These are phyloP conservation scores for Sminthurides aquaticus DNA, from an alignment of 2,888 invertebrate species.

Conservation along the genomic window DNA sequence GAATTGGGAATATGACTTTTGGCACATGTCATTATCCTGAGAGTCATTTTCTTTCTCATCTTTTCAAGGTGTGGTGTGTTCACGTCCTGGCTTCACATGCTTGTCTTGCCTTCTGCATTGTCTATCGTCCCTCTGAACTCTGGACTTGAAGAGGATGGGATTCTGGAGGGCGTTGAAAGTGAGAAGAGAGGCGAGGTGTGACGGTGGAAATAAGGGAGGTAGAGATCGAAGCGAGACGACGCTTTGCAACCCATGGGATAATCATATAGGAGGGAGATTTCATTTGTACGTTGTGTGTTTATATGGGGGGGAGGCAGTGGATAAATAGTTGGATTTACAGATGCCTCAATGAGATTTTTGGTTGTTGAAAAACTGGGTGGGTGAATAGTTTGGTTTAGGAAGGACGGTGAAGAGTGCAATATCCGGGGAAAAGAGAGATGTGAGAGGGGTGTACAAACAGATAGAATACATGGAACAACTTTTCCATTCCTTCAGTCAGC, in stretches of 20 bases:
- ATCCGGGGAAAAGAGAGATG: neutral
- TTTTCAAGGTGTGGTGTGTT: too few relatives aligned
- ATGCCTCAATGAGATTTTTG: neutral
- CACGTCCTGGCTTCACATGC: too few relatives aligned
- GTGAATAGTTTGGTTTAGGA: neutral
- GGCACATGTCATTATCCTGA: neutral
- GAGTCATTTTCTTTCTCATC: too few relatives aligned
- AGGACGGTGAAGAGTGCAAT: neutral
- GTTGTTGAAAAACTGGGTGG: neutral
- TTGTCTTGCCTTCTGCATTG: too few relatives aligned
- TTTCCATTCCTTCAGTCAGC: too few relatives aligned
- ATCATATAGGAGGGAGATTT: neutral
- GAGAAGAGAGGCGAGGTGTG: neutral
- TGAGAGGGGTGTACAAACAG: too few relatives aligned
- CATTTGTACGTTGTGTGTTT: too few relatives aligned
- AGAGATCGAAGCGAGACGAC: neutral
- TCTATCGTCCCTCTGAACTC: too few relatives aligned
- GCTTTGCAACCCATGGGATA: neutral
- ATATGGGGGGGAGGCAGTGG: neutral
- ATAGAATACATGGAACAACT: too few relatives aligned
- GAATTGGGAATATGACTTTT: neutral
- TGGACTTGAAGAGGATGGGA: too few relatives aligned
- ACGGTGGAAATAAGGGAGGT: neutral
- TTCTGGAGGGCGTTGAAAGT: neutral
- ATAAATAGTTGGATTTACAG: neutral